Percentiles rank a stretch among this genome's conserved stretches.
Evolutionary conservation across 2,113 vertebrate species (phyloP).

Genomic region (Vidua macroura): DNA sequence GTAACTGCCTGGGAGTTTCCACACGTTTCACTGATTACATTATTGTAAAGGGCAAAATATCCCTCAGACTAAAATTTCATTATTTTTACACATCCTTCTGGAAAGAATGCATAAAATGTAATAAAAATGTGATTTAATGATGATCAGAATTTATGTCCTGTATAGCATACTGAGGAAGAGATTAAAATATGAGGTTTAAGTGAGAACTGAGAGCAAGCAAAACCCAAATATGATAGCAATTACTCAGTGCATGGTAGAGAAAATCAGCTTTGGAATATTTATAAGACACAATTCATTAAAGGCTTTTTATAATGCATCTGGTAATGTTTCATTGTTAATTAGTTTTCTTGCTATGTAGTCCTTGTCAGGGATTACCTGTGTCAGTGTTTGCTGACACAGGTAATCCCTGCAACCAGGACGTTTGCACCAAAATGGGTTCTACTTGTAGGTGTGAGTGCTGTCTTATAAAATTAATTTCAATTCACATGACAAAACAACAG

Average conservation of each 20-base stretch:
- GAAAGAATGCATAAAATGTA: conserved; percentile 26
- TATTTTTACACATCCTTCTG: conserved; percentile 36
- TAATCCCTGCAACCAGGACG: conserved; percentile 29
- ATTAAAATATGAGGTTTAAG: conserved; percentile 19
- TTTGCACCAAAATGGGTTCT: conserved; percentile 9
- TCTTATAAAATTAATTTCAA: conserved; percentile 9
- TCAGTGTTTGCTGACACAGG: not conserved
- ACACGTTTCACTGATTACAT: conserved; percentile 41
- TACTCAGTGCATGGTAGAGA: not conserved
- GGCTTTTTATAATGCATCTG: conserved; percentile 1
- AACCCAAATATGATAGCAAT: not conserved
- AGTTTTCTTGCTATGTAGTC: conserved; percentile 18
- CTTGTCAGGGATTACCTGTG: not conserved
- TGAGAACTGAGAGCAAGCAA: not conserved
- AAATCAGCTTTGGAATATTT: conserved; percentile 40
- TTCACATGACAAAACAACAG: not conserved
- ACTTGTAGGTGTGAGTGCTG: not conserved
- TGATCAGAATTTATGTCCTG: conserved; percentile 22
- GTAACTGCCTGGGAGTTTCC: conserved; percentile 16
- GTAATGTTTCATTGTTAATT: conserved; percentile 47
- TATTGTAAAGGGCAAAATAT: conserved; percentile 62
- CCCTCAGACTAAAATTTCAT: conserved; percentile 46
- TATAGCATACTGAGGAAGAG: not conserved
- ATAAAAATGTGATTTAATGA: conserved; percentile 51
- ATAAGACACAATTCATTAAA: not conserved